Evolutionary conservation across 1,140 invertebrate genomes (phyloP).

Genomic region (Marisa cornuarietis): DNA sequence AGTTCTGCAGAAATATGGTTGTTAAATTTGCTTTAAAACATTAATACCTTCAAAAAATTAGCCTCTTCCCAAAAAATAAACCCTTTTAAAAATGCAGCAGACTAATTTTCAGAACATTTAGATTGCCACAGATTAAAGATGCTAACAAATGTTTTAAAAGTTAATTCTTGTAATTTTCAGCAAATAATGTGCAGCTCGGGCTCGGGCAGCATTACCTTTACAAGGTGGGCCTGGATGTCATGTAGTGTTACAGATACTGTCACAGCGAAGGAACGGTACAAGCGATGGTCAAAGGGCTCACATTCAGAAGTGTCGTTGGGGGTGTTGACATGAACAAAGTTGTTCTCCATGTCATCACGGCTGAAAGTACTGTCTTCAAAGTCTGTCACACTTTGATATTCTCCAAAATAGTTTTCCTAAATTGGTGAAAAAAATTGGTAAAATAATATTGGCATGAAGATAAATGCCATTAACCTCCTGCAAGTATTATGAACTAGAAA

Average conservation of each 20-base stretch:
- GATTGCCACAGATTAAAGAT: neutral
- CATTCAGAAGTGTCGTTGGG: slow-evolving; percentile 36
- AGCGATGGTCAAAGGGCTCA: slow-evolving; percentile 76
- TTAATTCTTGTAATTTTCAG: too few relatives aligned
- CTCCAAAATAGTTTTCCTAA: slow-evolving; percentile 94
- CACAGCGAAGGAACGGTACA: slow-evolving; percentile 89
- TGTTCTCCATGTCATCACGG: slow-evolving; percentile 31
- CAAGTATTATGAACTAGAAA: too few relatives aligned
- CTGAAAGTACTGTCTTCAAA: slow-evolving; percentile 67
- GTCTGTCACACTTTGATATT: slow-evolving; percentile 92
- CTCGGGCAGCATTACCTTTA: slow-evolving; percentile 49
- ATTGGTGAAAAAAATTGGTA: slow-evolving; percentile 35
- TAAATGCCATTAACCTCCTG: too few relatives aligned
- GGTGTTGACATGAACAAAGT: slow-evolving; percentile 34
- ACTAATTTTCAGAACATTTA: neutral
- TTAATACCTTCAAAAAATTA: slow-evolving; percentile 8
- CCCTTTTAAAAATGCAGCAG: neutral
- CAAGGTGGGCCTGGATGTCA: slow-evolving; percentile 88
- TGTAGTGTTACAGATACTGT: slow-evolving; percentile 93
- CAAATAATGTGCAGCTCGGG: too few relatives aligned
- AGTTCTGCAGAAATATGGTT: slow-evolving; percentile 48
- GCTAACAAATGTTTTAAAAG: neutral
- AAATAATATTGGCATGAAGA: too few relatives aligned
- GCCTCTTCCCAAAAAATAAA: neutral
- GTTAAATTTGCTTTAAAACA: neutral